A percentile compares a stretch with the other conserved stretches of the same genome.
phyloP scores from a whole-genome alignment of 2,113 vertebrate genomes.

The Phylloscopus whistleri region DNA sequence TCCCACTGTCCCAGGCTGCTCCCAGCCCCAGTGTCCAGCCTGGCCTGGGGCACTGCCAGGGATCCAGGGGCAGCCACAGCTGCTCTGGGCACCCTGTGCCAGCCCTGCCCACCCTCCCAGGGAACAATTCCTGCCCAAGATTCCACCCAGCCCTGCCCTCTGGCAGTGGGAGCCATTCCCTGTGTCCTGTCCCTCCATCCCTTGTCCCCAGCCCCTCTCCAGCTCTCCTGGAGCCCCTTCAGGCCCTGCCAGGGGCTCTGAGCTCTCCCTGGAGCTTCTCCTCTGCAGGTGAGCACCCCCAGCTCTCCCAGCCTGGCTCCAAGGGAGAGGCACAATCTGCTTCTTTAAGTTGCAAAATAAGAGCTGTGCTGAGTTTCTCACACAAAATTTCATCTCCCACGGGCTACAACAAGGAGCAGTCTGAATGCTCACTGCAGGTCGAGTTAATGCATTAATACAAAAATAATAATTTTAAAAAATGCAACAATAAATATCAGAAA shows the following conservation, averaged over 20 bases:
- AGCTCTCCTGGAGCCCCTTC: not conserved
- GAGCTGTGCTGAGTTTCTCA: no score
- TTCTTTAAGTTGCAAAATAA: not conserved
- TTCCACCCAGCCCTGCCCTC: not conserved
- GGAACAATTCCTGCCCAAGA: not conserved
- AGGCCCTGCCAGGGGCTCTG: not conserved
- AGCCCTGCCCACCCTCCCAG: not conserved
- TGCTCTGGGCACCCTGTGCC: not conserved
- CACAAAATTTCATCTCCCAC: accelerated
- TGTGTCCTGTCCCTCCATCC: not conserved
- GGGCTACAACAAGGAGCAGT: not conserved
- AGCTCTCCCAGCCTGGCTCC: not conserved
- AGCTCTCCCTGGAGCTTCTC: not conserved
- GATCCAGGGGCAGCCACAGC: not conserved
- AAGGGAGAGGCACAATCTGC: not conserved
- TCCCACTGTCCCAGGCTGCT: not conserved
- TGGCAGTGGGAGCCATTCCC: not conserved
- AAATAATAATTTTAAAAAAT: not conserved
- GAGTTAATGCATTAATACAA: not conserved
- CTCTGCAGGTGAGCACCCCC: not conserved
- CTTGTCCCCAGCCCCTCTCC: not conserved
- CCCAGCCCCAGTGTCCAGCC: not conserved
- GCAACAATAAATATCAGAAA: not conserved
- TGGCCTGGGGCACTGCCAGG: not conserved
- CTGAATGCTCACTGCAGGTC: not conserved